A percentile compares a stretch with the other conserved stretches of the same genome.
phyloP scores from a whole-genome alignment of 2,888 invertebrate genomes.

The Volucella inflata region DNA sequence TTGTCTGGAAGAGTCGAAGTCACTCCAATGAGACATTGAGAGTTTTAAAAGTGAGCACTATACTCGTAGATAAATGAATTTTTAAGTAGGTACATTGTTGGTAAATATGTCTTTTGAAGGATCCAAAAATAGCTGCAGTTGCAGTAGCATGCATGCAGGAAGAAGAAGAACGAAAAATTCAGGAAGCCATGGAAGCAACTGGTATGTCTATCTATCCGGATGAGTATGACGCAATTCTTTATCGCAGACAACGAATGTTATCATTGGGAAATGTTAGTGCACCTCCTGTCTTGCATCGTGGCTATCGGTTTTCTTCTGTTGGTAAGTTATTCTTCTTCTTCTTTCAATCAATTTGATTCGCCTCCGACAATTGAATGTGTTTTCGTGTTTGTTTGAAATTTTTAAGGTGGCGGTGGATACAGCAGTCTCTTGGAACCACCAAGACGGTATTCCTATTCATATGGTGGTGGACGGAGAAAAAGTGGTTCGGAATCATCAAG shows the following conservation, averaged over 20 bases:
- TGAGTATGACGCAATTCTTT: constrained; percentile 84
- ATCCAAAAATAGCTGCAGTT: constrained; percentile 91
- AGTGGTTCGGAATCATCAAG: constrained; percentile 86
- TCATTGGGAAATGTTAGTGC: constrained; percentile 89
- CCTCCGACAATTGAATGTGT: neutral
- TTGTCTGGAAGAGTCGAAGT: constrained; percentile 94
- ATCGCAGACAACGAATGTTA: constrained; percentile 85
- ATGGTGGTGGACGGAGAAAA: constrained; percentile 85
- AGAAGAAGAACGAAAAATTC: constrained; percentile 90
- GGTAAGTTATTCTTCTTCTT: constrained; percentile 79
- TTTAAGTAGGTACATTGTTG: neutral
- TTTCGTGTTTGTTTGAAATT: neutral
- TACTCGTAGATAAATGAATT: neutral
- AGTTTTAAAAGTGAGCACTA: constrained; percentile 85
- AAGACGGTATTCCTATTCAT: constrained; percentile 86
- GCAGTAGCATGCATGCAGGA: constrained; percentile 91
- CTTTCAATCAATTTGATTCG: neutral
- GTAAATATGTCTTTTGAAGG: constrained; percentile 81
- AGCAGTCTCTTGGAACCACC: constrained; percentile 89
- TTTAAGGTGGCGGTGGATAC: constrained; percentile 87
- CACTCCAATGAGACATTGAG: constrained; percentile 90
- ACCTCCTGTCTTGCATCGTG: constrained; percentile 84
- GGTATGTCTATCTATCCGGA: constrained; percentile 84
- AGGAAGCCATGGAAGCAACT: constrained; percentile 89
- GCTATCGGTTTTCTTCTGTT: constrained; percentile 86